These are phyloP conservation scores for Dolichoris vasculosae DNA, from an alignment of 1,140 invertebrate genomes.

Conservation along the genomic window DNA sequence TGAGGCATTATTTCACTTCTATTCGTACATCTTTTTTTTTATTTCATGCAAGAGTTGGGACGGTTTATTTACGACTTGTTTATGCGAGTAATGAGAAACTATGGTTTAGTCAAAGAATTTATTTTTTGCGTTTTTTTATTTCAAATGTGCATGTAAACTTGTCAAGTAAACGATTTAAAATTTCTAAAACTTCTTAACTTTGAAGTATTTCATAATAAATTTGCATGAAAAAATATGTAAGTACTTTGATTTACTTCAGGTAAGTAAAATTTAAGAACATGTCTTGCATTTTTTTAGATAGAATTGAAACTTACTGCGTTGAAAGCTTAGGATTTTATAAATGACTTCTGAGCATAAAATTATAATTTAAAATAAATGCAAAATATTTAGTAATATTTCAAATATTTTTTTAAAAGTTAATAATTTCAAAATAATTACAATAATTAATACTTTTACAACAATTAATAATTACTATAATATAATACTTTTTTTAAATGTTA, in stretches of 20 bases:
- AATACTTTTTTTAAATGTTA: too few relatives aligned
- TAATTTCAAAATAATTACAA: too few relatives aligned
- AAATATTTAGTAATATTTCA: too few relatives aligned
- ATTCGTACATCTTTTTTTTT: neutral
- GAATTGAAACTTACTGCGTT: neutral
- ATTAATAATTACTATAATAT: too few relatives aligned
- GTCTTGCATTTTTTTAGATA: neutral
- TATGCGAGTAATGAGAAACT: slow-evolving; percentile 13
- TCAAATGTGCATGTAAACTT: neutral
- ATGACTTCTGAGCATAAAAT: too few relatives aligned
- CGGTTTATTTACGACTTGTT: slow-evolving; percentile 9
- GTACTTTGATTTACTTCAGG: neutral
- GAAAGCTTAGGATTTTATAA: too few relatives aligned
- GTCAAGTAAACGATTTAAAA: neutral
- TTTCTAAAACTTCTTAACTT: neutral
- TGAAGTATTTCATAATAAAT: neutral
- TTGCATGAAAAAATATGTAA: neutral
- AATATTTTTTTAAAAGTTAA: too few relatives aligned
- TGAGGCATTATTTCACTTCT: neutral
- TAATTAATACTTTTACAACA: too few relatives aligned
- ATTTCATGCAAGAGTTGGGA: neutral
- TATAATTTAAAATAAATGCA: too few relatives aligned
- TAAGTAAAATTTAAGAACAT: neutral
- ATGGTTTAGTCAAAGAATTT: neutral
- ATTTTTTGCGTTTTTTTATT: neutral